Base-by-base conservation (phyloP, 2,888 invertebrate species). In the Bombylius discolor region DNA sequence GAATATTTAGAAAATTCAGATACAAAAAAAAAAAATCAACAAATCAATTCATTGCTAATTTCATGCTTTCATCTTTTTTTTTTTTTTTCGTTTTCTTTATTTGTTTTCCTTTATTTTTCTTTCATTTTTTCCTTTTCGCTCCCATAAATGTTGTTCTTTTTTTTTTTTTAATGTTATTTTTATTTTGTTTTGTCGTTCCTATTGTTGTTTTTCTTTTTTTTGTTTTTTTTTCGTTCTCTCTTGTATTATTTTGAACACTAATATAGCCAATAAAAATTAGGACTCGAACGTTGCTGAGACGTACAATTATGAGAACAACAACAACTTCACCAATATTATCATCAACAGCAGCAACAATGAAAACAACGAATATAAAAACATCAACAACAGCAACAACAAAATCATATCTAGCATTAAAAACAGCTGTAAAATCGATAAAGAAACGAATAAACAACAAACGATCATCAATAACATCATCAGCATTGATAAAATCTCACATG, bases 301-400 rank as follows among this genome's bases (percentile, higher is more conserved):
- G 73, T 67, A 59, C 70, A 71, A 52, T 72, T 78, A 62, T 79
- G 78, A 23, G 47, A 63, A 34, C 56, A 36, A 36, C 6, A 36
- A 8, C 36, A 49, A 46, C 64, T 54, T 65, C 59, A 62, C 36
- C 67, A 69, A 55, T 68, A 68, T 31, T 58, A 57, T 49, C 64
- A 61, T 39, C 68, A 66, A 9, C 66, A 65, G 49, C 66, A 62
- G 34, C 79, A 67, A 63, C 74, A 70, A 39, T 68, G 68, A 59
- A 70, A 71, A 51, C 72, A 78, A 62, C 79, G 66, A 59, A 72
- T 69, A 53, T 36, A 11, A 47, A 46, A 47, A 51, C 50, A 31
- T 51, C 55, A 9, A 47, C 39, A 51, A 45, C 31, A 46, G 23
- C 36, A 50, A 7, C 47, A 47, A 13, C n/a, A 13, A 46, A 13